Conservation (phyloP, 1,140 invertebrate genomes). For the Gerris buenoi region DNA sequence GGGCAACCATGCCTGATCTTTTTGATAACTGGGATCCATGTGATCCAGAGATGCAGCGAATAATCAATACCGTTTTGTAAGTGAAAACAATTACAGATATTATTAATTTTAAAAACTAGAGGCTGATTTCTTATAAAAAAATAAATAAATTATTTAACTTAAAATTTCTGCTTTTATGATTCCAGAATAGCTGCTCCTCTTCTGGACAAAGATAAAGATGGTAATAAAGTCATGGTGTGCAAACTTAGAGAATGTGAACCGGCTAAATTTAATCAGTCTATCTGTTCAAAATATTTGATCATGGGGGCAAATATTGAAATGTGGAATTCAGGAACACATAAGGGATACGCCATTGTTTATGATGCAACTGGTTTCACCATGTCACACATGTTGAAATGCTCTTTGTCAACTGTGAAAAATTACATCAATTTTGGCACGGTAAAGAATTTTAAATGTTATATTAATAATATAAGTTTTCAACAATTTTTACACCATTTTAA, state of each 20-base stretch:
- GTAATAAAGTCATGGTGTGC: slow-evolving; percentile 19
- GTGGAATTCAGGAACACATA: slow-evolving; percentile 16
- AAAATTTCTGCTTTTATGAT: neutral
- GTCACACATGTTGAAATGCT: slow-evolving; percentile 18
- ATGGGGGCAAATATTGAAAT: slow-evolving; percentile 19
- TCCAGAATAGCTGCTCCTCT: slow-evolving; percentile 18
- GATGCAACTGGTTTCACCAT: slow-evolving; percentile 21
- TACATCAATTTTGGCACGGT: slow-evolving; percentile 21
- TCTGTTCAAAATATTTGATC: slow-evolving; percentile 24
- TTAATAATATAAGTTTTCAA: neutral
- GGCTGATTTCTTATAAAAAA: neutral
- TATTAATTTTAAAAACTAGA: no score
- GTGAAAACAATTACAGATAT: slow-evolving; percentile 10
- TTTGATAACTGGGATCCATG: slow-evolving; percentile 40
- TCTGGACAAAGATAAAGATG: slow-evolving; percentile 16
- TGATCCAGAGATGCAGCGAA: slow-evolving; percentile 30
- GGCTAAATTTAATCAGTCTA: slow-evolving; percentile 38
- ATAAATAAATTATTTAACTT: neutral
- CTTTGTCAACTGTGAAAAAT: slow-evolving; percentile 16
- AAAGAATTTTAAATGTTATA: neutral
- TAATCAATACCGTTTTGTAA: slow-evolving; percentile 35
- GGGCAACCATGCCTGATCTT: slow-evolving; percentile 43
- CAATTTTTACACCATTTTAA: neutral
- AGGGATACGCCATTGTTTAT: slow-evolving; percentile 21
- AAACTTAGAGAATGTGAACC: slow-evolving; percentile 28